These are phyloP conservation scores for Cheilosia soror DNA, from an alignment of 2,888 invertebrate species.

Conservation along the genomic window DNA sequence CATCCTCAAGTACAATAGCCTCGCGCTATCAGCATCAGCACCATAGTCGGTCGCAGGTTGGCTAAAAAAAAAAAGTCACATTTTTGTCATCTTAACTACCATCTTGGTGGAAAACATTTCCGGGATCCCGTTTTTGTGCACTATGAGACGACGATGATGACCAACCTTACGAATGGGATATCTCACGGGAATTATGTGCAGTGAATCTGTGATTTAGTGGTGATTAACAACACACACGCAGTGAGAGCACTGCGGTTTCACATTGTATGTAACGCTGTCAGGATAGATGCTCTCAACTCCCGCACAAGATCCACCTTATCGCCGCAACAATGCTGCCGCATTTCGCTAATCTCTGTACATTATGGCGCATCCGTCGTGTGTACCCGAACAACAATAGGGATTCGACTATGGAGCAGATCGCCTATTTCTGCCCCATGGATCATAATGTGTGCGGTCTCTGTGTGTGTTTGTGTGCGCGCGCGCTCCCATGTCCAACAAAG, in stretches of 20 bases:
- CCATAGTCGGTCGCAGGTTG: background rate
- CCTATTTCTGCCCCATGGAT: slow-evolving; percentile 48
- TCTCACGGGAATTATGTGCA: slow-evolving; percentile 72
- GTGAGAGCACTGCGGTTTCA: background rate
- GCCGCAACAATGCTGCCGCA: slow-evolving; percentile 67
- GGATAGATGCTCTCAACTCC: slow-evolving; percentile 53
- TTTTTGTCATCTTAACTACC: slow-evolving; percentile 66
- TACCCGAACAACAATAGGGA: slow-evolving; percentile 49
- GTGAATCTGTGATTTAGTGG: slow-evolving; percentile 74
- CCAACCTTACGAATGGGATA: slow-evolving; percentile 66
- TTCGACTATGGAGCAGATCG: slow-evolving; percentile 29
- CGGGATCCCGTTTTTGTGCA: slow-evolving; percentile 65
- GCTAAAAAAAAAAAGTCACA: slow-evolving; percentile 8
- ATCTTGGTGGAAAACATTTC: slow-evolving; percentile 58
- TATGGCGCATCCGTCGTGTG: slow-evolving; percentile 40
- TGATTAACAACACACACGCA: slow-evolving; percentile 65
- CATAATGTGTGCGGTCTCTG: slow-evolving; percentile 57
- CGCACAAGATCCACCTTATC: slow-evolving; percentile 69
- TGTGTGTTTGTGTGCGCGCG: background rate
- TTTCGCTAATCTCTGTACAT: slow-evolving; percentile 71
- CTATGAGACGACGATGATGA: slow-evolving; percentile 10
- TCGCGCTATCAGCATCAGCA: slow-evolving; percentile 33
- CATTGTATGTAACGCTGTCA: slow-evolving; percentile 40
- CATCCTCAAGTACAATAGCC: slow-evolving; percentile 47
- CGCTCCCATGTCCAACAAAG: slow-evolving; percentile 36